Percentiles rank a stretch among this genome's conserved stretches.
phyloP scores from a whole-genome alignment of 2,113 vertebrate genomes.

The Sula dactylatra region DNA sequence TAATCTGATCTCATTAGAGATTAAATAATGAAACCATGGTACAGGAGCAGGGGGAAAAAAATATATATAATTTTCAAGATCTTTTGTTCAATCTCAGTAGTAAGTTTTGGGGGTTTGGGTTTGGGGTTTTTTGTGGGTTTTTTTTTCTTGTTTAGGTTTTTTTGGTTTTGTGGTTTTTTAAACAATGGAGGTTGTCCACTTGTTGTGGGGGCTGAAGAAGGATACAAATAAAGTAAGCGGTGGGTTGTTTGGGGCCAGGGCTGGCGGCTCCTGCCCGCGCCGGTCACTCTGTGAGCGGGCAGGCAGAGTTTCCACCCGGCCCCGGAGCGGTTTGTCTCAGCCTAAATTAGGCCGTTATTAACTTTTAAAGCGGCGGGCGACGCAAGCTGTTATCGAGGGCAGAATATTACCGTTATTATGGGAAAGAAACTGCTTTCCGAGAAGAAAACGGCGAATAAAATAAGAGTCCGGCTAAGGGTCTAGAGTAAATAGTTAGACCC shows the following conservation, averaged over 20 bases:
- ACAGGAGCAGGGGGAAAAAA: not conserved
- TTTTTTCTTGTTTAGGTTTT: no score
- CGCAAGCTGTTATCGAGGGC: not conserved
- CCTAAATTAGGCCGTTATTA: not conserved
- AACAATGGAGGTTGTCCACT: not conserved
- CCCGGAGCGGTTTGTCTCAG: not conserved
- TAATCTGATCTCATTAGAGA: slow-evolving; percentile 54
- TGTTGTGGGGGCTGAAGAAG: not conserved
- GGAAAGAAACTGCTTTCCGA: not conserved
- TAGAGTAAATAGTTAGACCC: not conserved
- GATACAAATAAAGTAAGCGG: not conserved
- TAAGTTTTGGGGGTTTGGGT: no score
- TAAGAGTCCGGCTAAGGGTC: not conserved
- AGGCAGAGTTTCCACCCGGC: not conserved
- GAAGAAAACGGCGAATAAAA: not conserved
- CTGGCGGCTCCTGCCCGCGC: not conserved
- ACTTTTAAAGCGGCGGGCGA: not conserved
- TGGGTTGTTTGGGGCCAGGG: not conserved
- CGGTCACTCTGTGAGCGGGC: not conserved
- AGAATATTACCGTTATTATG: not conserved
- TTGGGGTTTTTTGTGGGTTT: no score
- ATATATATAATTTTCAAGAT: not conserved
- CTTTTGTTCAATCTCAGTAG: not conserved
- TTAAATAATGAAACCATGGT: slow-evolving; percentile 61
- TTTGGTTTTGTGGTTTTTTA: not conserved